A percentile compares a stretch with the other conserved stretches of the same genome.
Evolutionary conservation across 2,797 vertebrate genomes (phyloP).

Genomic region (Chiroxiphia lanceolata): DNA sequence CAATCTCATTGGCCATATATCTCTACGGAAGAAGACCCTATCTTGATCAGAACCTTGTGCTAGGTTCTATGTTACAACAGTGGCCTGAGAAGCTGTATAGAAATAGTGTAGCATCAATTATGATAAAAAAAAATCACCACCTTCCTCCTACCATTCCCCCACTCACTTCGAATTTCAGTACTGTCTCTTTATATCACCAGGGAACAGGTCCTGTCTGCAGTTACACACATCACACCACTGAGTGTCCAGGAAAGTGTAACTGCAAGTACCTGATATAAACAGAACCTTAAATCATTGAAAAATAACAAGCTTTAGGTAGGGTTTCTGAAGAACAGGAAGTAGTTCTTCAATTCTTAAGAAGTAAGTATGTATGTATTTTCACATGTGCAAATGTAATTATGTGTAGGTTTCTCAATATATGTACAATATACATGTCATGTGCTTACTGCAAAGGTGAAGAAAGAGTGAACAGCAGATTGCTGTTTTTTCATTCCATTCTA

Average conservation of each 20-base stretch:
- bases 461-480: background rate
- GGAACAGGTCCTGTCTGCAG: background rate
- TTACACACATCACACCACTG: background rate
- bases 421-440: background rate
- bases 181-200: background rate
- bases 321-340: background rate
- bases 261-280: background rate
- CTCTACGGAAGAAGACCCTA: background rate
- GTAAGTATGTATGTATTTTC: background rate
- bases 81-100: background rate
- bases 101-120: background rate
- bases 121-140: background rate
- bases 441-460: background rate
- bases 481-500: background rate
- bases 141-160: background rate
- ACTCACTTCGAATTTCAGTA: background rate
- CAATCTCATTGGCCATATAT: background rate
- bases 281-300: background rate
- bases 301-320: background rate
- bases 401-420: accelerated
- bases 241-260: background rate
- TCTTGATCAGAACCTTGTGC: background rate
- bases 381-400: background rate
- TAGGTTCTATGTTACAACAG: background rate
- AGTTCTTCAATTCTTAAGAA: background rate